Evolutionary conservation across 2,797 vertebrate species (phyloP).

Genomic region (Spondyliosoma cantharus): DNA sequence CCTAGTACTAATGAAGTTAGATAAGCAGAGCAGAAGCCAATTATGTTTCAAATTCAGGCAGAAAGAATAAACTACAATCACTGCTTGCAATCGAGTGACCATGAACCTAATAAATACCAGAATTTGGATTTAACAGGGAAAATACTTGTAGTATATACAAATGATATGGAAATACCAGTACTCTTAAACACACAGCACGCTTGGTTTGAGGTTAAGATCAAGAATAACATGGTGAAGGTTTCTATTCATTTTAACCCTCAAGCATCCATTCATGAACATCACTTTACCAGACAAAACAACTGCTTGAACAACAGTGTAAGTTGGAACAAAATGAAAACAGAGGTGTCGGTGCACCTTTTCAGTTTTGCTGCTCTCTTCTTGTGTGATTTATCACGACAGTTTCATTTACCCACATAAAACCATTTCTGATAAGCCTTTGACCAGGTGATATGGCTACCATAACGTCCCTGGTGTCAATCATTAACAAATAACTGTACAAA

Average conservation of each 20-base stretch:
- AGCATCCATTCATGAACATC: background rate
- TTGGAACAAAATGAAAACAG: background rate
- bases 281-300: background rate
- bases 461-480: conserved; percentile 4
- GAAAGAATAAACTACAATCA: background rate
- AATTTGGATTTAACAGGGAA: background rate
- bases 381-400: background rate
- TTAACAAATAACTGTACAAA: conserved; percentile 8
- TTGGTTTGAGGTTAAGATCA: background rate
- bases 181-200: background rate
- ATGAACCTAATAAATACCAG: background rate
- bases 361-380: background rate
- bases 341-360: background rate
- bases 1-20: background rate
- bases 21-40: conserved; percentile 1
- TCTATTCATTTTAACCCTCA: background rate
- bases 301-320: background rate
- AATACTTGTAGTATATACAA: no score
- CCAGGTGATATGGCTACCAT: background rate
- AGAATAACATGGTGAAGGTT: background rate
- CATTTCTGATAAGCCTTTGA: conserved; percentile 10
- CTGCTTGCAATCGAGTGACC: background rate
- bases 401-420: background rate
- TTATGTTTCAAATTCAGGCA: conserved; percentile 1
- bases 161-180: no score